Evolutionary conservation across 2,888 invertebrate species (phyloP), one percentile per base, ranked within the genome.

Genomic region (Halocaridina rubra): DNA sequence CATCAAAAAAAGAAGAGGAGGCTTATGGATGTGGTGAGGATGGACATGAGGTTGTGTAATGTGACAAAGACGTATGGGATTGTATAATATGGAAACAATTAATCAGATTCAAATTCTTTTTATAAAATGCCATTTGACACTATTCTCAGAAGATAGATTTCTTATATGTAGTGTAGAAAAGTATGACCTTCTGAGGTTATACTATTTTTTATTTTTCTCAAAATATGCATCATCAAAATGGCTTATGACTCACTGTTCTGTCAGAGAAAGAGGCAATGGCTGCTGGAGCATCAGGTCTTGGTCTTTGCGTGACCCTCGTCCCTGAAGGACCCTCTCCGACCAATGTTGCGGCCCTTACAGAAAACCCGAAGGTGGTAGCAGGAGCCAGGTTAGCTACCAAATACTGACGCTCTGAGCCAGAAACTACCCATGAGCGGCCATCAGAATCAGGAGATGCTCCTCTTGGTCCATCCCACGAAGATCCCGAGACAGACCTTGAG

Each of bases 341-440:
- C 89, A 94, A 93, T 0, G 96, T 97, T 16, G 95, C 95, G 2
- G 96, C 96, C 0, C 94, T 94, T 29, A 95, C 92, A 92, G 93
- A 93, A 90, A 95, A 95, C 53, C 90, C 90, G 86, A 91, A 91
- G 67, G 85, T 53, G 24, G 67, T 59, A 19, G 77, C 67, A 3
- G 67, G 19, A 1, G 57, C 46, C 5, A 86, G 76, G 0, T 82
- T 82, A 13, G 79, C 74, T 67, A 86, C 82, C 69, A 86, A 30
- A 69, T 86, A 84, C 79, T 86, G 82, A 8, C 82, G 33, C 59
- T 86, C 86, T 2, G 74, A 46, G 61, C 84, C 84, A 4, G 84
- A 84, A 57, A 84, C 84, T 46, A 84, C 75, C 84, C 84, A 84
- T 8, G 84, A 82, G 22, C 82, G 82, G 10, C 78, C 82, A 3